Conservation (phyloP, 2,888 invertebrate genomes). For the Drosophila kuntzei region DNA sequence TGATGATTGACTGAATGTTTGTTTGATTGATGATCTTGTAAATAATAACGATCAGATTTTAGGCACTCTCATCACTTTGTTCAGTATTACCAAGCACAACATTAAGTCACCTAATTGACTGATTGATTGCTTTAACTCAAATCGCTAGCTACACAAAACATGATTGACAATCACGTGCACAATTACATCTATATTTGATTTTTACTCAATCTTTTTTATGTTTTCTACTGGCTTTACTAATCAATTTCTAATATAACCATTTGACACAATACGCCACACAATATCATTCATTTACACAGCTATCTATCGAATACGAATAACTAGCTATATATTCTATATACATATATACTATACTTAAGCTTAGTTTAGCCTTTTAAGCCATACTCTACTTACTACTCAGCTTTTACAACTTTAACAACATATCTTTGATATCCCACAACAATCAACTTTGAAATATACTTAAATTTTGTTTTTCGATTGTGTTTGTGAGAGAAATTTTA, state of each 20-base stretch:
- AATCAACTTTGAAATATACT: conserved; percentile 17
- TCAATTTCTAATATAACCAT: conserved; percentile 14
- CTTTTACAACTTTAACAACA: conserved; percentile 44
- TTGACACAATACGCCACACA: conserved; percentile 30
- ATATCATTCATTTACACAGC: conserved; percentile 43
- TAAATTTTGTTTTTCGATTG: conserved; percentile 32
- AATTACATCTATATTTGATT: conserved; percentile 1
- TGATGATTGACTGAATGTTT: conserved; percentile 8
- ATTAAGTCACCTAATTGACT: background rate
- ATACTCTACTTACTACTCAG: conserved; percentile 51
- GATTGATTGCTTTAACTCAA: conserved; percentile 1
- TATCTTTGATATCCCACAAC: conserved; percentile 55
- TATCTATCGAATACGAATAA: conserved; percentile 18
- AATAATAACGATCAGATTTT: background rate
- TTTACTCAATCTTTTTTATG: conserved; percentile 18
- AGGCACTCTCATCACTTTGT: background rate
- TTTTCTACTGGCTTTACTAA: conserved; percentile 29
- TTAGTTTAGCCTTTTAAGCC: conserved; percentile 61
- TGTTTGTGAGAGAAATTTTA: conserved; percentile 29
- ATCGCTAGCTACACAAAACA: too few relatives aligned
- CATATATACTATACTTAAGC: conserved; percentile 58
- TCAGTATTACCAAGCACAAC: background rate
- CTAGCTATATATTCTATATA: conserved; percentile 51
- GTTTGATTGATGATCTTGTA: background rate
- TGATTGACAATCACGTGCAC: background rate